phyloP scores from a whole-genome alignment of 30 jellyfish, hydroid and myxozoan genomes.

The Hydractinia symbiolongicarpus region DNA sequence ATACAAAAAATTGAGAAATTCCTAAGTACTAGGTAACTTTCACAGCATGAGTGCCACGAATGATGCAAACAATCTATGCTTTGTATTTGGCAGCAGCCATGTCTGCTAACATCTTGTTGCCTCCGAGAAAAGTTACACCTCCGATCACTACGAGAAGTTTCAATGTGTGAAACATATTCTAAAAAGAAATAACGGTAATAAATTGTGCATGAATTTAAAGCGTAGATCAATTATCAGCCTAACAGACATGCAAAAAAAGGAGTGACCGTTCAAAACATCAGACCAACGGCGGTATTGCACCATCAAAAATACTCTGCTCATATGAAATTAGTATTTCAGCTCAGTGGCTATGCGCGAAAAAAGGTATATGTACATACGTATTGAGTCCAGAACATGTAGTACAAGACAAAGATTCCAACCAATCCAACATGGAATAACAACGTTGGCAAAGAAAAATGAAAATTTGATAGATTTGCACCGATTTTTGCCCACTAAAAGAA shows the following conservation, averaged over 20 bases:
- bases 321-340: too few relatives aligned
- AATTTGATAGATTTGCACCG: conserved; percentile 84
- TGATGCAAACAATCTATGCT: conserved; percentile 19
- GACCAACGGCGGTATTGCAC: too few relatives aligned
- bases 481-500: conserved; percentile 67
- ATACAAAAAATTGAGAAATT: too few relatives aligned
- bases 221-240: not conserved
- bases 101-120: conserved; percentile 86
- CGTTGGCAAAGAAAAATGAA: conserved; percentile 55
- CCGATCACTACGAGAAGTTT: conserved; percentile 69
- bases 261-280: too few relatives aligned
- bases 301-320: too few relatives aligned
- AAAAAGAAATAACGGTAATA: not conserved
- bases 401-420: conserved; percentile 71
- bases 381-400: conserved; percentile 83
- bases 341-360: too few relatives aligned
- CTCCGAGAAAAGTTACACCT: conserved; percentile 84
- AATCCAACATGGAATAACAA: conserved; percentile 81
- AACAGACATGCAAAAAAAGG: conserved; percentile 1
- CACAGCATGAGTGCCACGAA: too few relatives aligned
- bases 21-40: too few relatives aligned
- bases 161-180: conserved; percentile 91
- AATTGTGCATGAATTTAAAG: not conserved
- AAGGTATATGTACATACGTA: conserved; percentile 42
- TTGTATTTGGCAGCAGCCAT: conserved; percentile 74